A percentile compares a stretch with the other conserved stretches of the same genome.
Evolutionary conservation across 2,888 invertebrate species (phyloP).

Genomic region (Patella ulyssiponensis): DNA sequence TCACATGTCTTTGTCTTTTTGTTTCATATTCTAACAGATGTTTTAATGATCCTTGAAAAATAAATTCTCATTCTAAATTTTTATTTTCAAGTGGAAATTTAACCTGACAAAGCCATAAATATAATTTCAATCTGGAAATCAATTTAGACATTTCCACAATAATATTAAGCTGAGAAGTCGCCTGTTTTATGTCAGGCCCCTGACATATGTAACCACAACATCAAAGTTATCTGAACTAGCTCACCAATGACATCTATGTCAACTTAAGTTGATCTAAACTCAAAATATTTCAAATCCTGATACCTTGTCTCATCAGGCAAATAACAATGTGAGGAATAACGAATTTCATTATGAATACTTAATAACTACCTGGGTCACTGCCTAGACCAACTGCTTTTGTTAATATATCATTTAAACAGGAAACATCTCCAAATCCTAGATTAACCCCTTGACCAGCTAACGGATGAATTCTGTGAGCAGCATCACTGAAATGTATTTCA

Average conservation of each 20-base stretch:
- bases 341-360: neutral
- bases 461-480: conserved; percentile 87
- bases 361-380: conserved; percentile 78
- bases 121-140: too few species aligned
- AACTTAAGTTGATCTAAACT: too few species aligned
- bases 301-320: neutral
- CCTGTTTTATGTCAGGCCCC: too few species aligned
- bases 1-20: conserved; percentile 85
- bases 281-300: too few species aligned
- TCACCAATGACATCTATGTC: too few species aligned
- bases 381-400: conserved; percentile 83
- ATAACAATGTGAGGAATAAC: neutral
- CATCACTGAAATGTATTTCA: conserved; percentile 76
- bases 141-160: too few species aligned
- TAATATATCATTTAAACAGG: conserved; percentile 81
- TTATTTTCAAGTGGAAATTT: too few species aligned
- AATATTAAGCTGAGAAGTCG: too few species aligned
- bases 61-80: neutral
- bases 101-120: too few species aligned
- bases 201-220: too few species aligned
- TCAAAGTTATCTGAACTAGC: too few species aligned
- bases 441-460: conserved; percentile 98
- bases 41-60: conserved; percentile 77
- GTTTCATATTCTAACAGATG: conserved; percentile 89
- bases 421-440: conserved; percentile 94